These are phyloP conservation scores for Sebastes variabilis DNA, from an alignment of 2,797 vertebrate species.

Conservation along the genomic window DNA sequence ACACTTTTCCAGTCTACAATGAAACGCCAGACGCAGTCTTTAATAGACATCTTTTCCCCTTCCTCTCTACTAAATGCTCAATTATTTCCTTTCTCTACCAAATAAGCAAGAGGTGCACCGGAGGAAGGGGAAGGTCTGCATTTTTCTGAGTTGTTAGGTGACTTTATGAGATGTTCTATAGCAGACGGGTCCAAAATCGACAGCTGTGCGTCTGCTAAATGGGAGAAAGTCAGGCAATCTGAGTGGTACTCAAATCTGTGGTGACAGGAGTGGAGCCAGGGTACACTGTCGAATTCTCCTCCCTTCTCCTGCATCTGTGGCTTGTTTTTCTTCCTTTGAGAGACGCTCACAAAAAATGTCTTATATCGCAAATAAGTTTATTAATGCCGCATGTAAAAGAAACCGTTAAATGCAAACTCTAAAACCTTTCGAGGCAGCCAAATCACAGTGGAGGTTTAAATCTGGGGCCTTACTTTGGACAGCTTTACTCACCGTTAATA, in stretches of 20 bases:
- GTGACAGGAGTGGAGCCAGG: slow-evolving; percentile 1
- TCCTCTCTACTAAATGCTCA: not conserved
- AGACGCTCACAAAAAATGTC: not conserved
- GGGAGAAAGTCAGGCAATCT: not conserved
- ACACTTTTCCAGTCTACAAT: slow-evolving; percentile 14
- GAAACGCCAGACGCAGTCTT: not conserved
- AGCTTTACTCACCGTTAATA: not conserved
- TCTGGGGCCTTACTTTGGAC: not conserved
- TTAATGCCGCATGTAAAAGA: not conserved
- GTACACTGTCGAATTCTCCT: not conserved
- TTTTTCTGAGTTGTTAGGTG: slow-evolving; percentile 30
- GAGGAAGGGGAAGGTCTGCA: slow-evolving; percentile 7
- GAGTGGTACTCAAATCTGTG: not conserved
- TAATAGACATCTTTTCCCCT: not conserved
- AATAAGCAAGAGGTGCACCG: not conserved
- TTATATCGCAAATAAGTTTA: not conserved
- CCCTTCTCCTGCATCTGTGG: not conserved
- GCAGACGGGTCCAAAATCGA: slow-evolving; percentile 29
- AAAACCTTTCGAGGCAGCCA: not conserved
- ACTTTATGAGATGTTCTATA: slow-evolving; percentile 49
- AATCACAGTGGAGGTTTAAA: not conserved
- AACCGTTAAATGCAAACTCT: not conserved
- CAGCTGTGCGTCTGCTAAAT: slow-evolving; percentile 32
- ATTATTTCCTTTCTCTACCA: slow-evolving; percentile 7
- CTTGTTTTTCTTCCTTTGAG: not conserved